phyloP scores from a whole-genome alignment of 2,113 vertebrate genomes.

The Apus apus region DNA sequence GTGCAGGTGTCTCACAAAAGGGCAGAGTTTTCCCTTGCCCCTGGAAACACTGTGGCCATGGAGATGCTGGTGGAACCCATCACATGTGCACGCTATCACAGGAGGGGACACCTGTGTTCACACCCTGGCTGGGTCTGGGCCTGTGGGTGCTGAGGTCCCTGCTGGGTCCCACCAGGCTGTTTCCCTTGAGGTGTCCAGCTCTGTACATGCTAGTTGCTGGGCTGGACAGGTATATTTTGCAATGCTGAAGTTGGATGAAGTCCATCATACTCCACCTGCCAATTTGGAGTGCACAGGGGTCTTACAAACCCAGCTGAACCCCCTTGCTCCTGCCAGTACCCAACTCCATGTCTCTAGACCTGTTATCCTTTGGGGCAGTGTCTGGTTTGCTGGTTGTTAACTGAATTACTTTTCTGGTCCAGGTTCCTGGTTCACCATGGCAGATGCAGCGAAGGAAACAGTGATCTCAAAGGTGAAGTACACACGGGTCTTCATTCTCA shows the following conservation, averaged over 20 bases:
- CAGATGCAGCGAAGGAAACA: neutral
- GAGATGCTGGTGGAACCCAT: neutral
- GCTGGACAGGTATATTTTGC: neutral
- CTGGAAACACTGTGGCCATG: neutral
- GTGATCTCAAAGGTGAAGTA: slow-evolving; percentile 5
- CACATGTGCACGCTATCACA: neutral
- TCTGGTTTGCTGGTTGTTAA: neutral
- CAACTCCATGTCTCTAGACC: neutral
- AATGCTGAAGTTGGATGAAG: neutral
- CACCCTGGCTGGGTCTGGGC: neutral
- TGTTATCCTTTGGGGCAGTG: too few species aligned
- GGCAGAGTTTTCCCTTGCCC: neutral
- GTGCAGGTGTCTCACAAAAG: neutral
- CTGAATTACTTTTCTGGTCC: neutral
- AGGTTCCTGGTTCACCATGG: neutral
- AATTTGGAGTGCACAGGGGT: neutral
- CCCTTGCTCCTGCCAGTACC: neutral
- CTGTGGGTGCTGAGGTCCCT: neutral
- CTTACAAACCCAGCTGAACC: neutral
- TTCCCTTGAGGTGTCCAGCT: neutral
- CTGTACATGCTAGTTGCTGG: accelerated
- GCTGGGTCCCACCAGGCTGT: neutral
- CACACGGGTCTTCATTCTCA: neutral
- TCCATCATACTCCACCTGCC: neutral
- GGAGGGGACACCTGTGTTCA: neutral